Conservation (phyloP, 2,113 vertebrate species). For the Rhinolophus ferrumequinum region DNA sequence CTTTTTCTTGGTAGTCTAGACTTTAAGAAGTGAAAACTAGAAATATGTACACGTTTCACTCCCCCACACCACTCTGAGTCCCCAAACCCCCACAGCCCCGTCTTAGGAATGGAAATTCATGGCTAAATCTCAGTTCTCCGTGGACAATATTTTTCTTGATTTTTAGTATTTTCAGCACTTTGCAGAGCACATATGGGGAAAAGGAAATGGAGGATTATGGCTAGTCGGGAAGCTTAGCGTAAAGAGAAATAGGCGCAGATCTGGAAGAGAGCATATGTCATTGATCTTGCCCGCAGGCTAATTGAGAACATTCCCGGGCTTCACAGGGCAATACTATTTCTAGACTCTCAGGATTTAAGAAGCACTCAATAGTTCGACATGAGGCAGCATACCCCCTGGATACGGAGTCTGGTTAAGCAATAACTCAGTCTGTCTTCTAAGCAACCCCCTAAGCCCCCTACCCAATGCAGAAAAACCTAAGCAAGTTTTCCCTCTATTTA, state of each 20-base stretch:
- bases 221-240: slow-evolving; percentile 59
- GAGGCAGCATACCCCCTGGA: slow-evolving; percentile 16
- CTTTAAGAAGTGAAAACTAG: neutral
- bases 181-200: slow-evolving; percentile 37
- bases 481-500: neutral
- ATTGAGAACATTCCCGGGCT: slow-evolving; percentile 72
- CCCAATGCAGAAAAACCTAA: neutral
- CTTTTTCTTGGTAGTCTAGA: neutral
- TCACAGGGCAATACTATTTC: neutral
- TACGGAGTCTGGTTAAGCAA: neutral
- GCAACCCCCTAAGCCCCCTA: neutral
- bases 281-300: slow-evolving; percentile 75
- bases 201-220: slow-evolving; percentile 66
- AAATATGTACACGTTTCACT: neutral
- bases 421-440: slow-evolving; percentile 27
- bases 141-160: slow-evolving; percentile 48
- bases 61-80: neutral
- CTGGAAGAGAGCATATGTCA: slow-evolving; percentile 72
- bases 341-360: slow-evolving; percentile 57
- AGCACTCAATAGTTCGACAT: slow-evolving; percentile 44
- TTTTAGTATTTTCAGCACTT: slow-evolving; percentile 67
- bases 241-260: slow-evolving; percentile 60
- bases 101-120: slow-evolving; percentile 1
- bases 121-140: slow-evolving; percentile 30
- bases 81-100: neutral